Conservation (phyloP, 1,140 invertebrate species). For the Drosophila paulistorum region DNA sequence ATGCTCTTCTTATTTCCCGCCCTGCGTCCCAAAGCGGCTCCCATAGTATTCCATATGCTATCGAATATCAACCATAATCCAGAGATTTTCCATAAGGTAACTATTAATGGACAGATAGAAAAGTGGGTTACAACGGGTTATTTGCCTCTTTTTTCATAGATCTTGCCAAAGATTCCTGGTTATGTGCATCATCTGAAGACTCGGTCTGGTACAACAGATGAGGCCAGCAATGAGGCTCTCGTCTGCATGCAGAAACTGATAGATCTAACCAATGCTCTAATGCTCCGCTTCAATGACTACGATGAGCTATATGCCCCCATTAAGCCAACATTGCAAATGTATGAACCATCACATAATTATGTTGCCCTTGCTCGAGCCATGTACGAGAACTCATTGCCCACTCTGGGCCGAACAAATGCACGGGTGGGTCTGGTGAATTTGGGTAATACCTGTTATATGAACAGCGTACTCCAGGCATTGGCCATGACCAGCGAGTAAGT, state of each 20-base stretch:
- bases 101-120: too few species aligned
- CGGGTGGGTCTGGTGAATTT: slow-evolving; percentile 92
- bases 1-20: slow-evolving; percentile 82
- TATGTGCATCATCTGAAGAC: slow-evolving; percentile 71
- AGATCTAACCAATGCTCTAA: slow-evolving; percentile 83
- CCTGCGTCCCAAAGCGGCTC: slow-evolving; percentile 82
- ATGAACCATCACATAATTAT: slow-evolving; percentile 59
- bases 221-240: slow-evolving; percentile 82
- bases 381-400: slow-evolving; percentile 51
- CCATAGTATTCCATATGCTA: slow-evolving; percentile 85
- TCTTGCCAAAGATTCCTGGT: slow-evolving; percentile 74
- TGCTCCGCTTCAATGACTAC: slow-evolving; percentile 83
- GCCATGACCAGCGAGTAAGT: slow-evolving; percentile 91
- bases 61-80: slow-evolving; percentile 83
- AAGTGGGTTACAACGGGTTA: too few species aligned
- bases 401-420: slow-evolving; percentile 59
- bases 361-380: slow-evolving; percentile 52
- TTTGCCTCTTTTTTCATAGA: slow-evolving; percentile 33
- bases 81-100: slow-evolving; percentile 83
- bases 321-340: slow-evolving; percentile 53
- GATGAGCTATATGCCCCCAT: slow-evolving; percentile 79
- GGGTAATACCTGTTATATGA: slow-evolving; percentile 95
- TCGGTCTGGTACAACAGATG: slow-evolving; percentile 59
- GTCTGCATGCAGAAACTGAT: slow-evolving; percentile 84
- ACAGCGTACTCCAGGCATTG: slow-evolving; percentile 92